Conservation (phyloP, 2,797 vertebrate genomes). For the Typhlichthys eigenmanni region DNA sequence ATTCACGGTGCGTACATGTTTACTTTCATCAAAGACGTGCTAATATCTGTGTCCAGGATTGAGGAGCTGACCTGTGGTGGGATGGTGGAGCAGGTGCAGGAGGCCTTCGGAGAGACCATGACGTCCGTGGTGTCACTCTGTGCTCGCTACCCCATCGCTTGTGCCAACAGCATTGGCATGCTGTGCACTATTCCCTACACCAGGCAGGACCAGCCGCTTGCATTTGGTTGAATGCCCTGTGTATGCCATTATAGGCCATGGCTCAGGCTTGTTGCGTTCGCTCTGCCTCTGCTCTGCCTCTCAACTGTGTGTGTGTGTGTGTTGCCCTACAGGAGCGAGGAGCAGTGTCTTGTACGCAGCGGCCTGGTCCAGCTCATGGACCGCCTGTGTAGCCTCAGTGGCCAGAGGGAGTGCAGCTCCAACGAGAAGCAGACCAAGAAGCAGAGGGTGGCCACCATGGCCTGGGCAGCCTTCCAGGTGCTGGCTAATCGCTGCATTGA, state of each 20-base stretch:
- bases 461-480: slow-evolving; percentile 98
- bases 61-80: slow-evolving; percentile 96
- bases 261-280: not conserved
- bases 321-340: slow-evolving; percentile 85
- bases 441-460: slow-evolving; percentile 98
- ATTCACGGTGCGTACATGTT: too few species aligned
- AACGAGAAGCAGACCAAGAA: slow-evolving; percentile 98
- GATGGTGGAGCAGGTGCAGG: slow-evolving; percentile 99
- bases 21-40: not conserved
- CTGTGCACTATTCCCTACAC: slow-evolving; percentile 98
- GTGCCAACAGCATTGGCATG: slow-evolving; percentile 96
- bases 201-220: slow-evolving; percentile 74
- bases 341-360: slow-evolving; percentile 96
- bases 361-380: slow-evolving; percentile 98
- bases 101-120: slow-evolving; percentile 98
- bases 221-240: too few species aligned
- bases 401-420: slow-evolving; percentile 91
- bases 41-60: slow-evolving; percentile 76
- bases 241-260: not conserved
- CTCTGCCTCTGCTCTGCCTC: not conserved
- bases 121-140: slow-evolving; percentile 96
- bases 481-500: slow-evolving; percentile 97
- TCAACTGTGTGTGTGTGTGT: slow-evolving; percentile 3
- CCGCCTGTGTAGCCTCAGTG: slow-evolving; percentile 92
- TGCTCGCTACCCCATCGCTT: slow-evolving; percentile 96